Evolutionary conservation across 2,113 vertebrate species (phyloP), one percentile per base, ranked within the genome.

Genomic region (Ifrita kowaldi): DNA sequence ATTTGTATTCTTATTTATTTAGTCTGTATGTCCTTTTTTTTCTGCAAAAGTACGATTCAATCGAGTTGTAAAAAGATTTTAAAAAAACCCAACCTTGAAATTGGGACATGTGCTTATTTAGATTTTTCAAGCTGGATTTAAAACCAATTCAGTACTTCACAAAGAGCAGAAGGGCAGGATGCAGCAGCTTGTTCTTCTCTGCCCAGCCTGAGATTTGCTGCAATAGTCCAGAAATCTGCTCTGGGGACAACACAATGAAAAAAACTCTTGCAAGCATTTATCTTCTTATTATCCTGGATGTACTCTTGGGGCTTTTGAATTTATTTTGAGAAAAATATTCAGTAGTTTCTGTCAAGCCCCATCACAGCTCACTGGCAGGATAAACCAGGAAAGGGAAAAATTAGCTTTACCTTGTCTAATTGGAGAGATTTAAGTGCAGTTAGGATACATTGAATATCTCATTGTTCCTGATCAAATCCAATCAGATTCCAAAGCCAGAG

Each of bases 241-340:
- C 63, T 24, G 28, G 49, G n/a, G 23, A 19, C 37, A 60, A 13
- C 3, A 22, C 8, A 27, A 7, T 8, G 21, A 7, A 42, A 78
- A 64, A 68, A 7, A 4, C 12, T 82, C 37, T 44, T 59, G 19
- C 15, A 47, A 44, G 42, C 19, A 5, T 63, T 88, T 65, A 17
- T 69, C 60, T 37, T 85, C 33, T 53, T 20, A 1, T 70, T 71
- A 42, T 16, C 35, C 67, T 56, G 24, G 30, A 12, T 0, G 0
- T 27, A 23, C 59, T 26, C 28, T 27, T 33, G n/a, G 52, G 42
- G 42, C 9, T 89, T 73, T 57, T 32, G 33, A 15, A 56, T 53
- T 79, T 55, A 20, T 49, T 91, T 71, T 27, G 33, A 62, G 30
- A 22, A 41, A 62, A 63, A 35, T 12, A 56, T 65, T 81, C 32